phyloP scores from a whole-genome alignment of 2,797 vertebrate genomes.

The Cossypha dichroa region DNA sequence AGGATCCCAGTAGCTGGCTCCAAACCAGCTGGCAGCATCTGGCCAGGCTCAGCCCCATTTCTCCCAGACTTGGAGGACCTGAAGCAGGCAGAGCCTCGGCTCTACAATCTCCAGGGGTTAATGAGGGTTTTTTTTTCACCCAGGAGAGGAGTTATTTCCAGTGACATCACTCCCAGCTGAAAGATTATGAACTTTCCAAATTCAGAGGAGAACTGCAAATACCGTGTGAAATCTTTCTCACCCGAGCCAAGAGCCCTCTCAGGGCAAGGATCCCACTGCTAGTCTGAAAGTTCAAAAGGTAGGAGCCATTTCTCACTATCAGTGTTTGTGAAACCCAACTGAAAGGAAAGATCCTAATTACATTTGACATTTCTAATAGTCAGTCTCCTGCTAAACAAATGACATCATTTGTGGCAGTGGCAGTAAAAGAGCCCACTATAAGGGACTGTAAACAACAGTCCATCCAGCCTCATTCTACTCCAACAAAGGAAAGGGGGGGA shows the following conservation, averaged over 20 bases:
- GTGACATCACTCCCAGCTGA: neutral
- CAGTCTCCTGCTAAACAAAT: conserved; percentile 46
- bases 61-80: neutral
- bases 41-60: conserved; percentile 5
- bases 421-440: conserved; percentile 36
- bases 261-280: neutral
- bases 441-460: conserved; percentile 44
- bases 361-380: conserved; percentile 51
- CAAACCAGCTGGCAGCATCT: conserved; percentile 56
- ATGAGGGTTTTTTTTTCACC: neutral
- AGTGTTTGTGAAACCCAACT: neutral
- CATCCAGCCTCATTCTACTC: neutral
- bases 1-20: conserved; percentile 52
- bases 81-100: neutral
- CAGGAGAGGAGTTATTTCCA: neutral
- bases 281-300: conserved; percentile 54
- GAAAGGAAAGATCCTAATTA: conserved; percentile 62
- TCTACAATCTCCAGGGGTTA: neutral
- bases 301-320: conserved; percentile 48
- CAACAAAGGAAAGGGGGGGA: neutral
- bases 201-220: neutral
- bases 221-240: neutral
- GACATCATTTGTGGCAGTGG: conserved; percentile 58
- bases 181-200: neutral
- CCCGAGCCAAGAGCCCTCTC: neutral